These are phyloP conservation scores for Iphiclides podalirius DNA, from an alignment of 2,888 invertebrate genomes.

Conservation along the genomic window DNA sequence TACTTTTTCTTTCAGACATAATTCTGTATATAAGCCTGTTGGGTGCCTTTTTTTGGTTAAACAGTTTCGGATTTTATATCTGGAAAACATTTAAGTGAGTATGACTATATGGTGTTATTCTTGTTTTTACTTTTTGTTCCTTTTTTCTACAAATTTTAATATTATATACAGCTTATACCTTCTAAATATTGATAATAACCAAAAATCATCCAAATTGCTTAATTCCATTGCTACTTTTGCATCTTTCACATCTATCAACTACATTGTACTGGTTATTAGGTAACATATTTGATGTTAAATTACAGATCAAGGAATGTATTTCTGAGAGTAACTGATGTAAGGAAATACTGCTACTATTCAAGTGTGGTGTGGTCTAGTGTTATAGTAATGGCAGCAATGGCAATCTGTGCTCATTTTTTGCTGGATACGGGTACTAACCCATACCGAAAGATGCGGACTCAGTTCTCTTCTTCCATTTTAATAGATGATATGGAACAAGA, in stretches of 20 bases:
- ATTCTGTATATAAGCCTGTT: constrained; percentile 87
- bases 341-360: constrained; percentile 93
- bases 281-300: no score
- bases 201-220: no score
- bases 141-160: no score
- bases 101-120: no score
- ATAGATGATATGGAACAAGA: constrained; percentile 83
- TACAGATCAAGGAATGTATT: constrained; percentile 90
- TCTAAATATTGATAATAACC: no score
- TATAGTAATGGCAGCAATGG: constrained; percentile 84
- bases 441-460: constrained; percentile 67
- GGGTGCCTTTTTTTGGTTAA: constrained; percentile 92
- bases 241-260: no score
- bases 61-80: constrained; percentile 91
- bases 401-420: constrained; percentile 90
- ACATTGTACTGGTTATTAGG: no score
- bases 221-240: no score
- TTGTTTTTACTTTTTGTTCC: no score
- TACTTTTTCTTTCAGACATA: constrained; percentile 81
- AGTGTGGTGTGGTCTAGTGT: constrained; percentile 90
- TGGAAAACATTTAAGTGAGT: constrained; percentile 91
- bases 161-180: no score
- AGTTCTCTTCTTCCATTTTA: constrained; percentile 67
- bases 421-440: constrained; percentile 82
- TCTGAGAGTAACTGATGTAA: constrained; percentile 89